Conservation (phyloP, 1,140 invertebrate genomes). For the Anagrus nilaparvatae region DNA sequence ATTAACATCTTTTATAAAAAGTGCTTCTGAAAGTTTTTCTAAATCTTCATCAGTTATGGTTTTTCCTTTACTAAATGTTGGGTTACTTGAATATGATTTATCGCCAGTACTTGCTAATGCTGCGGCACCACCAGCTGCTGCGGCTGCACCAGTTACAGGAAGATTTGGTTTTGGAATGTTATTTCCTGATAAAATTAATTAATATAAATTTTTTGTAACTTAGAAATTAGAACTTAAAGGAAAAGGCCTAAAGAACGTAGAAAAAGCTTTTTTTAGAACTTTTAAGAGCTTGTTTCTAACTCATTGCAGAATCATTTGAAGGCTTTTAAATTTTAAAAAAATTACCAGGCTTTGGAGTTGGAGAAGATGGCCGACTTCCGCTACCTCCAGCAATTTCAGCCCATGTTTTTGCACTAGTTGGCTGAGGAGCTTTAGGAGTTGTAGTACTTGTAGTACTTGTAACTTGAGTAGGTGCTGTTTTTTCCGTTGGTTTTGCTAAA, state of each 20-base stretch:
- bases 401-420: conserved; percentile 23
- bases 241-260: no score
- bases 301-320: no score
- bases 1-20: conserved; percentile 61
- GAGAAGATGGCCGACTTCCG: conserved; percentile 19
- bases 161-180: neutral
- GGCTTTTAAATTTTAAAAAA: no score
- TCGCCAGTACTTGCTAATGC: conserved; percentile 7
- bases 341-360: conserved; percentile 20
- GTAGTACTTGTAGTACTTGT: no score
- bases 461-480: no score
- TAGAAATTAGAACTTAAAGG: no score
- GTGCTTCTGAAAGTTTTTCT: conserved; percentile 54
- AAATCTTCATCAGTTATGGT: conserved; percentile 49
- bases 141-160: conserved; percentile 7
- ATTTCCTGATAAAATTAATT: neutral
- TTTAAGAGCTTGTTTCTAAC: no score
- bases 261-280: no score
- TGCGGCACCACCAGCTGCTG: conserved; percentile 1
- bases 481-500: no score
- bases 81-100: conserved; percentile 28
- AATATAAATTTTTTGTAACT: no score
- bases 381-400: conserved; percentile 24
- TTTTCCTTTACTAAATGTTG: conserved; percentile 36
- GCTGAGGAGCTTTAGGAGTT: no score